These are phyloP conservation scores for Trichoplax adhaerens DNA, from an alignment of 37 sponge, comb jelly and placozoan species.

Conservation along the genomic window DNA sequence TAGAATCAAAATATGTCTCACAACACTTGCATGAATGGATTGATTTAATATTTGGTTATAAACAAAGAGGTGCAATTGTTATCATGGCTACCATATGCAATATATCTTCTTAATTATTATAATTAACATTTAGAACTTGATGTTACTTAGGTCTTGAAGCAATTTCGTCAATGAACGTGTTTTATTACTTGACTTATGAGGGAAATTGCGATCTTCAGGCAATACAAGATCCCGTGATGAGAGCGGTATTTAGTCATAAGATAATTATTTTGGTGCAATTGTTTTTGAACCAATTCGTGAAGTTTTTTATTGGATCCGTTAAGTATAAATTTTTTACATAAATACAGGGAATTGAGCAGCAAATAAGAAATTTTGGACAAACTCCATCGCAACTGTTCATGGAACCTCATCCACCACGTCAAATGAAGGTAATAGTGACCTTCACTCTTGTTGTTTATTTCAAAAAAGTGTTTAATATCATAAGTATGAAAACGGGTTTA, in stretches of 20 bases:
- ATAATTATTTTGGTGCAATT: not conserved
- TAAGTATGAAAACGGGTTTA: no score
- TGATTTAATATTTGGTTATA: constrained; percentile 84
- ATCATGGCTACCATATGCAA: constrained; percentile 1
- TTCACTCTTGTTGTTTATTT: no score
- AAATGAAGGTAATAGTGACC: not conserved
- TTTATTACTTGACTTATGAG: constrained; percentile 69
- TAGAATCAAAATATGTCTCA: constrained; percentile 83
- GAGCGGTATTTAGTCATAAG: constrained; percentile 19
- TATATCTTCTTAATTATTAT: not conserved
- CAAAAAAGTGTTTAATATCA: no score
- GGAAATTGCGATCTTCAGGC: constrained; percentile 49
- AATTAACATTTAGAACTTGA: not conserved
- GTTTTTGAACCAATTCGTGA: not conserved
- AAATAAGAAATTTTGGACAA: constrained; percentile 72
- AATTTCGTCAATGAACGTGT: constrained; percentile 53
- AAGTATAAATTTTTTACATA: not conserved
- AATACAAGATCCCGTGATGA: constrained; percentile 19
- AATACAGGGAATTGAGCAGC: constrained; percentile 57
- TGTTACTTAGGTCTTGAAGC: constrained; percentile 37
- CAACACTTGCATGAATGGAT: constrained; percentile 72
- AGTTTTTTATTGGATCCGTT: not conserved
- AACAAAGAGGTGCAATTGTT: constrained; percentile 47
- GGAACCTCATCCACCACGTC: constrained; percentile 62
- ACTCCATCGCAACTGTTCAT: constrained; percentile 64